Percentiles rank a stretch among this genome's conserved stretches.
Conservation (phyloP, 2,113 vertebrate genomes). For the Dromas ardeola region DNA sequence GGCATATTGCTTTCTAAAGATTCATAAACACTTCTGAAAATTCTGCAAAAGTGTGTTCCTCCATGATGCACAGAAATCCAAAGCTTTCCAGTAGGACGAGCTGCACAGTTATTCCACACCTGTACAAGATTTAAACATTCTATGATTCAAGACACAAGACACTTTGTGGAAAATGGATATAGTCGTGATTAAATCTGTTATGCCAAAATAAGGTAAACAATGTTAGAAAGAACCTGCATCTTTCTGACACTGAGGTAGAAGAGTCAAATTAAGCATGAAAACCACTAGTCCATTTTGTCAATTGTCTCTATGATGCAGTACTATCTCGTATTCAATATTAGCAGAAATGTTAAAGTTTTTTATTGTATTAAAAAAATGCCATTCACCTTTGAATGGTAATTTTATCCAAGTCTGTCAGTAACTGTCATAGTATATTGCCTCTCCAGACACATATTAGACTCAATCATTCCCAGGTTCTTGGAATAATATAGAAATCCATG, state of each 20-base stretch:
- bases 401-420: not conserved
- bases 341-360: not conserved
- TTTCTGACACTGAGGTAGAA: not conserved
- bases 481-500: not conserved
- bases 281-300: not conserved
- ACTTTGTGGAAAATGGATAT: not conserved
- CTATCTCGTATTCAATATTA: not conserved
- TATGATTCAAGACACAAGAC: not conserved
- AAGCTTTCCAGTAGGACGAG: not conserved
- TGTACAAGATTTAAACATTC: not conserved
- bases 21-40: not conserved
- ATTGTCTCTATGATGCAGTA: not conserved
- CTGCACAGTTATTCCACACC: not conserved
- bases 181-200: not conserved
- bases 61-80: not conserved
- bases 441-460: not conserved
- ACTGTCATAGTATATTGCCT: not conserved
- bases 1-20: not conserved
- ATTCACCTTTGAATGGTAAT: not conserved
- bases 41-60: not conserved
- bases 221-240: not conserved
- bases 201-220: conserved; percentile 1
- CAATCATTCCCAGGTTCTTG: not conserved
- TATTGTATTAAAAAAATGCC: not conserved
- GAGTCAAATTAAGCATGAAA: conserved; percentile 3